Evolutionary conservation across 2,888 invertebrate genomes (phyloP).

Genomic region (Drosophila longiperda): DNA sequence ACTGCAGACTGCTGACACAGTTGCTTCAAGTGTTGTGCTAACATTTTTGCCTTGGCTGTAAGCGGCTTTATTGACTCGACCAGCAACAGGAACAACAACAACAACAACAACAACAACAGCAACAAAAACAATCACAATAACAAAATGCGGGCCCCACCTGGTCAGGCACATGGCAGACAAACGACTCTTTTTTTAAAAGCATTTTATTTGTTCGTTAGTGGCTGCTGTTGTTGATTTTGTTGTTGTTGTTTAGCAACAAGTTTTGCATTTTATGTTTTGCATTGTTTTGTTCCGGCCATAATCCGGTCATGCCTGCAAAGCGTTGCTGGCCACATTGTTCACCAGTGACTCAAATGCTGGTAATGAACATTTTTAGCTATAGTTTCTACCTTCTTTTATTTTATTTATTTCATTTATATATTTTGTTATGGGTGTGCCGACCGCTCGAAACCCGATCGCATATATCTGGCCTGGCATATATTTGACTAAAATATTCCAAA

Average conservation of each 20-base stretch:
- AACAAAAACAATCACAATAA: constrained; percentile 32
- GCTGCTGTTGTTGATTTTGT: constrained; percentile 40
- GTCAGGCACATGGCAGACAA: constrained; percentile 61
- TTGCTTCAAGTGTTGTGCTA: constrained; percentile 45
- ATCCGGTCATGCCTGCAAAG: constrained; percentile 49
- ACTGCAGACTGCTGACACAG: constrained; percentile 48
- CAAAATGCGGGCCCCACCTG: constrained; percentile 38
- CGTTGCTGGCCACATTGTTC: constrained; percentile 51
- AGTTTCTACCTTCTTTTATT: constrained; percentile 4
- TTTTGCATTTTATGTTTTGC: constrained; percentile 73
- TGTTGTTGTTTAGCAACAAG: constrained; percentile 71
- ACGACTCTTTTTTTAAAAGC: constrained; percentile 49
- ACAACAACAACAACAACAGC: constrained; percentile 13
- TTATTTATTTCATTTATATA: neutral
- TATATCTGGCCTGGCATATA: constrained; percentile 30
- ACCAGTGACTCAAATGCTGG: constrained; percentile 63
- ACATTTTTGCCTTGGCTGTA: constrained; percentile 54
- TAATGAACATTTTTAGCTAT: constrained; percentile 50
- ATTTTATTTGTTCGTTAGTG: constrained; percentile 48
- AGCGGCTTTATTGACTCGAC: constrained; percentile 48
- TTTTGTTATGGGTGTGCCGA: constrained; percentile 35
- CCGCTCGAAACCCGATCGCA: constrained; percentile 11
- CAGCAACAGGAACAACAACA: constrained; percentile 31
- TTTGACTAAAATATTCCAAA: constrained; percentile 39
- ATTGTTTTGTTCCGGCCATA: constrained; percentile 50